Percentiles rank a stretch among this genome's conserved stretches.
These are phyloP conservation scores for Holothuria glaberrima DNA, from an alignment of 35 echinoderm and acorn worm genomes.

Conservation along the genomic window DNA sequence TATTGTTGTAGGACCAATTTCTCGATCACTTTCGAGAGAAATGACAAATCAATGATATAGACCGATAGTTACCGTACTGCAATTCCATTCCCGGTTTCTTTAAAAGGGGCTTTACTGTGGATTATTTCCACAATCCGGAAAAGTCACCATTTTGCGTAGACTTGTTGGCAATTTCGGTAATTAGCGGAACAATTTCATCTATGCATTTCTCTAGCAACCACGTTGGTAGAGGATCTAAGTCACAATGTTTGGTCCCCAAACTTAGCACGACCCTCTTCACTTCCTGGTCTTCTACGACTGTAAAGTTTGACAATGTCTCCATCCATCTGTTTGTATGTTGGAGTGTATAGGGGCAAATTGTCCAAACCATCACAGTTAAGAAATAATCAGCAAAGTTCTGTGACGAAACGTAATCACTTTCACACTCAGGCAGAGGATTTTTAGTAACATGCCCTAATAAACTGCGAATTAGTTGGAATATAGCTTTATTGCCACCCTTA, in stretches of 20 bases:
- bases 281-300: background rate
- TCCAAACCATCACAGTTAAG: constrained; percentile 3
- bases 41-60: constrained; percentile 27
- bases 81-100: constrained; percentile 10
- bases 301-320: background rate
- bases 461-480: constrained; percentile 1
- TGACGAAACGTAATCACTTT: background rate
- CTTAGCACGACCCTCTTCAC: background rate
- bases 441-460: background rate
- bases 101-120: background rate
- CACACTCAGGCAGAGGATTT: constrained; percentile 13
- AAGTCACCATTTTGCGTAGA: background rate
- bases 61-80: constrained; percentile 1
- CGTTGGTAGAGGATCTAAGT: constrained; percentile 14
- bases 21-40: constrained; percentile 36
- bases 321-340: background rate
- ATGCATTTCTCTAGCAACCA: constrained; percentile 1
- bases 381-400: background rate
- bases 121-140: background rate
- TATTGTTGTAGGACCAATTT: background rate
- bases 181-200: constrained; percentile 10
- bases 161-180: constrained; percentile 4
- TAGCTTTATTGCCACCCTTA: background rate
- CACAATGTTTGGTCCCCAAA: background rate
- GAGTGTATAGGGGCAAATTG: background rate